A percentile compares a stretch with the other conserved stretches of the same genome.
Conservation (phyloP, 1,140 invertebrate genomes). For the Hormaphis cornu region DNA sequence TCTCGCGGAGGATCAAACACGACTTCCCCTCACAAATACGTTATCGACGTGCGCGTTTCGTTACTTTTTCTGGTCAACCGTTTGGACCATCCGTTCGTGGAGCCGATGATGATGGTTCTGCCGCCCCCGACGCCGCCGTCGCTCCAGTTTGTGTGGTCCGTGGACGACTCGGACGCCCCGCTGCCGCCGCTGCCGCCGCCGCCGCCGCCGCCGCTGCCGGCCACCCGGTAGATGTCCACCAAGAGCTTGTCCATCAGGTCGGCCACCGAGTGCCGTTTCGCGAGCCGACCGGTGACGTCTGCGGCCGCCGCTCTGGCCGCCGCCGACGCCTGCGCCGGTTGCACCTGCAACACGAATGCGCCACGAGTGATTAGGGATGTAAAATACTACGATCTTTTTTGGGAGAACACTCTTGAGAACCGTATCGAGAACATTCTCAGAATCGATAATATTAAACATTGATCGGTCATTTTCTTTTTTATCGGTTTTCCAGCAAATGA, state of each 20-base stretch:
- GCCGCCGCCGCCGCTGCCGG: not conserved
- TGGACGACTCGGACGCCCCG: not conserved
- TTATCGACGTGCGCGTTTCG: not conserved
- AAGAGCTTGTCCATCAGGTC: slow-evolving; percentile 9
- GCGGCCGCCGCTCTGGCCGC: too few species aligned
- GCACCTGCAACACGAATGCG: too few species aligned
- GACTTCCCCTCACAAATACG: not conserved
- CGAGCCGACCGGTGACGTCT: not conserved
- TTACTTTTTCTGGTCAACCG: slow-evolving; percentile 13
- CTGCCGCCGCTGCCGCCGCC: not conserved
- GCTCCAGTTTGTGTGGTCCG: not conserved
- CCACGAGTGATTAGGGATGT: too few species aligned
- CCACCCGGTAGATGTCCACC: slow-evolving; percentile 4
- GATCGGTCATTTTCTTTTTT: too few species aligned
- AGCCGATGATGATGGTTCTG: not conserved
- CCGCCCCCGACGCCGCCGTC: not conserved
- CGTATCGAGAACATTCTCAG: too few species aligned
- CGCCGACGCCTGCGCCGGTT: not conserved
- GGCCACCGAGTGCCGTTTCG: not conserved
- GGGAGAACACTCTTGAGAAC: too few species aligned
- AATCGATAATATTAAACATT: too few species aligned
- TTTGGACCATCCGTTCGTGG: not conserved
- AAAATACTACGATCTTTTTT: too few species aligned
- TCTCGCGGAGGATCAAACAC: not conserved
- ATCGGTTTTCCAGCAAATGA: too few species aligned